Conservation (phyloP, 2,797 vertebrate genomes). For the Emys orbicularis region DNA sequence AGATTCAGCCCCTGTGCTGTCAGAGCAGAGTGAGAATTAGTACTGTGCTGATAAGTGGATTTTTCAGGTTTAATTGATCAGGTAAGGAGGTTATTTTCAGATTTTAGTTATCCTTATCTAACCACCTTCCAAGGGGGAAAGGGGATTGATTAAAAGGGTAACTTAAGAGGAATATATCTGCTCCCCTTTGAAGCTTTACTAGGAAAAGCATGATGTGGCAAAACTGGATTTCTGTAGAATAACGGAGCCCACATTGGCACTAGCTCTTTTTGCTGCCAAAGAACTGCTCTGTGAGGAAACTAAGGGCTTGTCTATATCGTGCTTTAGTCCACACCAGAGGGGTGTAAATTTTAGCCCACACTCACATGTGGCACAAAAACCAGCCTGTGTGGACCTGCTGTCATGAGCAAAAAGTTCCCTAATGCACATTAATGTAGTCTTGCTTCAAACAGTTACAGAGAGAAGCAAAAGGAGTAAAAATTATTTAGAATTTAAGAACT, state of each 20-base stretch:
- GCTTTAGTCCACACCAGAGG: no score
- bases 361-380: no score
- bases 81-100: not conserved
- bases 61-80: not conserved
- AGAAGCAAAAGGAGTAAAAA: not conserved
- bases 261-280: not conserved
- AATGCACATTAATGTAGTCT: no score
- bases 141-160: not conserved
- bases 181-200: rapidly evolving
- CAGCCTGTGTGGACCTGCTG: no score
- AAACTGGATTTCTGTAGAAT: rapidly evolving
- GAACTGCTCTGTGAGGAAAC: not conserved
- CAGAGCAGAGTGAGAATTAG: not conserved
- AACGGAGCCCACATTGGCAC: not conserved
- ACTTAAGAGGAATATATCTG: not conserved
- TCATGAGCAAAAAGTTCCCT: no score
- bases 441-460: not conserved
- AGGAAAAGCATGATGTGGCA: not conserved
- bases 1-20: not conserved
- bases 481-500: not conserved
- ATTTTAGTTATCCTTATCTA: not conserved
- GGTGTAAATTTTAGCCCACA: no score
- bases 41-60: not conserved
- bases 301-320: no score
- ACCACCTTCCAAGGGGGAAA: not conserved